Evolutionary conservation across 2,797 vertebrate genomes (phyloP).

Genomic region (Acanthopagrus latus): DNA sequence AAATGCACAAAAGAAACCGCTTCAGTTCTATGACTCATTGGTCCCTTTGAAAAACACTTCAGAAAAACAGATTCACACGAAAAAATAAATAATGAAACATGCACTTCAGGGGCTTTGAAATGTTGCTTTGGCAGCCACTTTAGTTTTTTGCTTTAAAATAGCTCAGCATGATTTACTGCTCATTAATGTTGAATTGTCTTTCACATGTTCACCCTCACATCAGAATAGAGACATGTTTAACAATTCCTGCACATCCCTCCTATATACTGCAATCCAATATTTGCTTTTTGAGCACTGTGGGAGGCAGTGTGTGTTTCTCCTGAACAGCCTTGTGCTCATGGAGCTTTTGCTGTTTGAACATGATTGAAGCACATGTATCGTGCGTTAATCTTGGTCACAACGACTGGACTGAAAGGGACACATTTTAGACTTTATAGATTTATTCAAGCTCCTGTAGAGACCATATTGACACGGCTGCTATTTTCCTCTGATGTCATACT

Average conservation of each 20-base stretch:
- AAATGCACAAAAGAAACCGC: slow-evolving; percentile 15
- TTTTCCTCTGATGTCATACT: too few species aligned
- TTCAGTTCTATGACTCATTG: slow-evolving; percentile 40
- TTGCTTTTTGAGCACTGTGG: not conserved
- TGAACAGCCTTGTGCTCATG: not conserved
- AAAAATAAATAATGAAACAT: slow-evolving; percentile 16
- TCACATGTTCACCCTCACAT: not conserved
- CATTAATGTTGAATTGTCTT: not conserved
- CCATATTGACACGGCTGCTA: too few species aligned
- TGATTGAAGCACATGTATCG: not conserved
- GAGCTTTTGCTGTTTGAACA: slow-evolving; percentile 1
- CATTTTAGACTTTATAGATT: not conserved
- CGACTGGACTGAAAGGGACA: not conserved
- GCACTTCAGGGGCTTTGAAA: not conserved
- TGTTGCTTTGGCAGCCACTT: not conserved
- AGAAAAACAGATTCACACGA: slow-evolving; percentile 4
- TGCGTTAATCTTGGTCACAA: slow-evolving; percentile 4
- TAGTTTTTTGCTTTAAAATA: not conserved
- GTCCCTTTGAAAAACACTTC: slow-evolving; percentile 23
- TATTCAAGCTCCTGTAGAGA: not conserved
- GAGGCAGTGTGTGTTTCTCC: slow-evolving; percentile 8
- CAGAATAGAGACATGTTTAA: not conserved
- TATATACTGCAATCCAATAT: not conserved
- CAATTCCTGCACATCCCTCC: not conserved
- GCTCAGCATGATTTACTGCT: not conserved